These are phyloP conservation scores for Bergia puertoricense DNA, from an alignment of 92 coral and sea anemone species.

Conservation along the genomic window DNA sequence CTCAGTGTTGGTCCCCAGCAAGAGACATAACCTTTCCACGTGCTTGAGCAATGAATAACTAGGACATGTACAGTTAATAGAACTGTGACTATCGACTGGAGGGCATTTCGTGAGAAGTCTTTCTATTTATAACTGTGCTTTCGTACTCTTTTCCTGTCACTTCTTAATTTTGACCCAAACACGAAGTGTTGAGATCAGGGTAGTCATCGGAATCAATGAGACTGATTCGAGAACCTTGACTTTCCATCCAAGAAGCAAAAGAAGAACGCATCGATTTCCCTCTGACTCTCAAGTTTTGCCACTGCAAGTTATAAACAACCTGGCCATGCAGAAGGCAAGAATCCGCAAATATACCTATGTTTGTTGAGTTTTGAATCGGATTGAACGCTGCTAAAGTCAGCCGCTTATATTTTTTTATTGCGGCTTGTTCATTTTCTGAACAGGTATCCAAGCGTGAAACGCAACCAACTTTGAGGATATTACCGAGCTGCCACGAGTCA, in stretches of 20 bases:
- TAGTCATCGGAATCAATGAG: constrained; percentile 35
- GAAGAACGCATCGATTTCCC: constrained; percentile 61
- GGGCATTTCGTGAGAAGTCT: background rate
- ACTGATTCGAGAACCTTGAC: constrained; percentile 3
- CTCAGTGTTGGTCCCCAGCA: too few relatives aligned
- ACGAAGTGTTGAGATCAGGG: constrained; percentile 26
- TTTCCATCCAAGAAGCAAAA: constrained; percentile 60
- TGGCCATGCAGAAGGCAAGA: constrained; percentile 86
- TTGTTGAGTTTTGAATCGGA: constrained; percentile 45
- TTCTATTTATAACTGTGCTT: background rate
- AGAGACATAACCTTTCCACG: too few relatives aligned
- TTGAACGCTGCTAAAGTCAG: constrained; percentile 66
- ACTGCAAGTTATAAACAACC: constrained; percentile 57
- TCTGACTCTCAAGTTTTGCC: constrained; percentile 70
- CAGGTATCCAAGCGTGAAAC: constrained; percentile 58
- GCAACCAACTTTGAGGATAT: constrained; percentile 67
- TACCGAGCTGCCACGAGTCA: constrained; percentile 86
- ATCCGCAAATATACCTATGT: constrained; percentile 64
- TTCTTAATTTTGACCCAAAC: constrained; percentile 9
- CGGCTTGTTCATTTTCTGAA: constrained; percentile 58
- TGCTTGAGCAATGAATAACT: too few relatives aligned
- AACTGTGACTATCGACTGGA: background rate
- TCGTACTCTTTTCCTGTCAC: background rate
- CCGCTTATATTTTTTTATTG: constrained; percentile 58
- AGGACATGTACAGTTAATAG: background rate